phyloP scores from a whole-genome alignment of 2,797 vertebrate species.

The Notoglanidium macrostoma region DNA sequence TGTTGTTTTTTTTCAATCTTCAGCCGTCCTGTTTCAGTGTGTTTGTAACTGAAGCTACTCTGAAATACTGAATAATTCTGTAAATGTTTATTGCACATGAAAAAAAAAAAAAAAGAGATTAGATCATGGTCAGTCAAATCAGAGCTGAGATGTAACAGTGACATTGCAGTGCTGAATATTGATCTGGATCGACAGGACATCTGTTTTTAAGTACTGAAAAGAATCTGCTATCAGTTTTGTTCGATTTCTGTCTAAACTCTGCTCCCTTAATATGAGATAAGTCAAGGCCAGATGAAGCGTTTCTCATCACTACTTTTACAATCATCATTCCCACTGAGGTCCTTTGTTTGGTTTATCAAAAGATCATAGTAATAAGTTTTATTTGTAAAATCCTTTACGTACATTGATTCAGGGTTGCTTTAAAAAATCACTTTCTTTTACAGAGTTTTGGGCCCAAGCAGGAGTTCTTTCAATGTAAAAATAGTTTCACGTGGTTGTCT shows the following conservation, averaged over 20 bases:
- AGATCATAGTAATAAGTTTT: neutral
- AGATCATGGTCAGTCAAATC: neutral
- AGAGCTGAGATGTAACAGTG: neutral
- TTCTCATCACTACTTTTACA: neutral
- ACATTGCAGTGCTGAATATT: neutral
- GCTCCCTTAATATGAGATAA: neutral
- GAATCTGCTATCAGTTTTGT: neutral
- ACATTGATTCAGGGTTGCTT: neutral
- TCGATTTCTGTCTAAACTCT: neutral
- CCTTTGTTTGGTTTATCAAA: neutral
- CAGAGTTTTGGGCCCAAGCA: conserved; percentile 7
- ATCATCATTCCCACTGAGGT: neutral
- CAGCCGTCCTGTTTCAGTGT: neutral
- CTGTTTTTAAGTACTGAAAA: neutral
- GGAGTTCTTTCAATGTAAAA: conserved; percentile 30
- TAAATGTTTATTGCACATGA: neutral
- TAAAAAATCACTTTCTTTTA: neutral
- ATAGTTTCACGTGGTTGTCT: conserved; percentile 40
- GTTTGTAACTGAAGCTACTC: neutral
- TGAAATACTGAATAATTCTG: neutral
- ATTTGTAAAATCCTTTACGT: neutral
- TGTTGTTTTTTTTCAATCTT: neutral
- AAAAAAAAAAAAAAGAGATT: neutral
- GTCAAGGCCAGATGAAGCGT: neutral
- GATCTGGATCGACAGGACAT: neutral